Conservation (phyloP, 2,113 vertebrate genomes). For the Fulica atra region DNA sequence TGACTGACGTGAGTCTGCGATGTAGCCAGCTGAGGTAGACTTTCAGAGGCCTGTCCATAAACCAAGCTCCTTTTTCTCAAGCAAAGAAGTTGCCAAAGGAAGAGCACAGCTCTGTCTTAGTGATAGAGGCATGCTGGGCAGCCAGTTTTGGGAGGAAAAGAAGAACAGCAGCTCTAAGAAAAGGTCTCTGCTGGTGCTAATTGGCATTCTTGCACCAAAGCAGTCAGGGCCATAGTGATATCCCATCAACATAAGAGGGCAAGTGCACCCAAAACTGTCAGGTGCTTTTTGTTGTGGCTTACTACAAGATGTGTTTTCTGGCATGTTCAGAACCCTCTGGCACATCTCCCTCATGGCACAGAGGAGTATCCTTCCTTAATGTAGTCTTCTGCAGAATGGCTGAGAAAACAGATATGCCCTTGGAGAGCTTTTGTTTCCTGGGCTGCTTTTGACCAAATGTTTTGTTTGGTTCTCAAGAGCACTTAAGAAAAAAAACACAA, state of each 20-base stretch:
- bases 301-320: neutral
- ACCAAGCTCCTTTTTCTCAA: neutral
- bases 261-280: neutral
- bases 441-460: neutral
- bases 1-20: accelerated
- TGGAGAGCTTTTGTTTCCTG: neutral
- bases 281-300: neutral
- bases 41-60: neutral
- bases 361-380: neutral
- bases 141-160: neutral
- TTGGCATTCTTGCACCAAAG: neutral
- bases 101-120: neutral
- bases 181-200: neutral
- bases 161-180: neutral
- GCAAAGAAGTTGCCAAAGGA: neutral
- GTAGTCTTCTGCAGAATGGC: neutral
- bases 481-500: neutral
- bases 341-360: neutral
- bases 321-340: neutral
- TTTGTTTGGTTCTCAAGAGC: neutral
- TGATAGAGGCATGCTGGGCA: neutral
- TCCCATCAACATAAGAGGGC: accelerated
- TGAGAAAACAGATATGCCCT: neutral
- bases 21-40: neutral
- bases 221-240: neutral